Evolutionary conservation across 2,797 vertebrate genomes (phyloP), one percentile per base, ranked within the genome.

Genomic region (Craterocephalus amniculus): DNA sequence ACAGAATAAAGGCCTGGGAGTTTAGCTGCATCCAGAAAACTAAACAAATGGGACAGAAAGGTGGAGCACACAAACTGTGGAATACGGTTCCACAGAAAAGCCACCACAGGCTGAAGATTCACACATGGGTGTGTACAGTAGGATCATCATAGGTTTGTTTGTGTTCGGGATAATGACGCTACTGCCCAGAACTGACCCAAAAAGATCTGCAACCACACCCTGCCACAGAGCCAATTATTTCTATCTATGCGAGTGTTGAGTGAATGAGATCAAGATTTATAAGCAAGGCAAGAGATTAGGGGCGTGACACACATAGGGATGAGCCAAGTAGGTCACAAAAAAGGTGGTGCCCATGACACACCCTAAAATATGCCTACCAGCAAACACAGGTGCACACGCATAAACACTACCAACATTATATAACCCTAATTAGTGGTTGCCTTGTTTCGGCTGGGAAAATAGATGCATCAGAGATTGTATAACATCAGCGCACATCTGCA

Each of bases 301-400:
- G 68, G 70, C 43, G 79, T 85, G 83, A 70, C 4, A 14, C 70
- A 62, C 68, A 60, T 31, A 31, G 29, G 29, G 2, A 2, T 31
- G 29, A 31, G 29, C 29, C 29, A 91, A 91, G 57, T 88, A 43
- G 82, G 89, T 89, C 87, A 88, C 40, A 55, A 69, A 67, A 73
- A 40, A 79, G 80, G 74, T 24, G 74, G 68, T 35, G 69, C 57
- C 27, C 48, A 69, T 59, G 65, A 36, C 81, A 82, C 68, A 43
- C 77, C 70, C 70, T 58, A 56, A 31, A 38, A 64, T 57, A 54
- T 40, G 18, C 55, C 10, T 63, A 32, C 24, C 29, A 48, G 35
- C 12, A 55, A 32, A 49, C 22, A 65, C n/a, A 14, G 6, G 22
- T 48, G 31, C 43, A 40, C 31, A 27, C n/a, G n/a, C 34, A 10